Base-by-base conservation (phyloP, 2,113 vertebrate genomes). In the Gasterosteus aculeatus region DNA sequence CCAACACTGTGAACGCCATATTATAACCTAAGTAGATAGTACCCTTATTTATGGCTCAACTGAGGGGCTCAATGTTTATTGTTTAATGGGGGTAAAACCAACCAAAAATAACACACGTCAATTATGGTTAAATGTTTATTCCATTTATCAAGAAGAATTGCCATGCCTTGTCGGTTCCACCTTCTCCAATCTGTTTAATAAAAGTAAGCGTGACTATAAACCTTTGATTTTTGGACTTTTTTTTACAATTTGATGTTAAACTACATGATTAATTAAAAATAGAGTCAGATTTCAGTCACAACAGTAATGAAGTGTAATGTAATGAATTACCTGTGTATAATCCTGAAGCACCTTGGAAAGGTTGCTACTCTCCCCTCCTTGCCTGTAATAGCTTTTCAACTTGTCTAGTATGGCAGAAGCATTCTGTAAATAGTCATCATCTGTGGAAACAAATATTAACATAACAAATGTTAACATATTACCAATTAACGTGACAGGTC, bases 381-480 rank as follows among this genome's bases (percentile, higher is more conserved):
- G 92, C 38, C 92, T 93, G 92, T 94, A 97, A 41, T 93, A 93
- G 59, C 91, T 92, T 89, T 95, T 94, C 92, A 98, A 70, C 78
- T 94, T 96, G 70, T 96, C 95, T 91, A 99, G 87, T 84, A 95
- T 91, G 77, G 95, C 90, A 80, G 94, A 95, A 29, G 97, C 97
- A 86, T 96, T 97, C 84, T 94, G 94, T 92, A 99, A 93, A 93
- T 98, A 96, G 80, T 95, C 94, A 84, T 95, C 86, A 95, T 97
- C 98, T 99, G 75, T 60, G 85, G 81, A 81, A 85, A 38, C 33
- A 87, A 62, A 92, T 18, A 71, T 35, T 35, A 35, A 35, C 3
- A 35, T 35, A 35, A 35, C 5, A 67, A 1, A 72, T 6, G 41
- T 83, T 38, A 80, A 68, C 69, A 77, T 10, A n/a, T 68, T 58